Evolutionary conservation across 2,797 vertebrate species (phyloP).

Genomic region (Harpagifer antarcticus): DNA sequence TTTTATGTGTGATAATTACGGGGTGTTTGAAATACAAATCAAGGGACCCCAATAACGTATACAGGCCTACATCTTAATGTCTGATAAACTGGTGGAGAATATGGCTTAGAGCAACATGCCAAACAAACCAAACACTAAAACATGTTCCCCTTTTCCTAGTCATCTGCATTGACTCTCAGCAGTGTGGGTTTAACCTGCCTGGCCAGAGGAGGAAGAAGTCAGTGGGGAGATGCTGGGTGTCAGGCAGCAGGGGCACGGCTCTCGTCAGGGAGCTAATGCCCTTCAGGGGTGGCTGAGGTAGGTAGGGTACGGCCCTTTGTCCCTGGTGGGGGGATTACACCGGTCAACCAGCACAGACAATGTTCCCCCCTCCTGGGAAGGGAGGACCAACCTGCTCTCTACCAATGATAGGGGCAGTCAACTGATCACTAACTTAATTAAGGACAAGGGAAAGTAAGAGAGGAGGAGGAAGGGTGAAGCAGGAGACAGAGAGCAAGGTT

Average conservation of each 20-base stretch:
- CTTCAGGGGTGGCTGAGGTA: conserved; percentile 79
- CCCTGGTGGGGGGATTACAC: conserved; percentile 86
- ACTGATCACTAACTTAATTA: conserved; percentile 88
- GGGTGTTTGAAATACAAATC: conserved; percentile 6
- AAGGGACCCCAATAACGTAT: background rate
- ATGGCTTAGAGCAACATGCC: background rate
- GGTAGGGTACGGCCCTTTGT: conserved; percentile 82
- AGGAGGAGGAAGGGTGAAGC: conserved; percentile 32
- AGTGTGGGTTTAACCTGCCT: conserved; percentile 15
- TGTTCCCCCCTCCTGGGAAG: conserved; percentile 84
- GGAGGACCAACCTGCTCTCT: conserved; percentile 81
- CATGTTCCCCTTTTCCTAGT: background rate
- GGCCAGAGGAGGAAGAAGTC: conserved; percentile 41
- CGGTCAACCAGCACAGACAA: conserved; percentile 86
- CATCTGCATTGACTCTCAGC: conserved; percentile 26
- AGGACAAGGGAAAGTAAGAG: conserved; percentile 58
- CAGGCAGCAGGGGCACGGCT: conserved; percentile 53
- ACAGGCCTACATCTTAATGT: background rate
- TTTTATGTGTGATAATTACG: background rate
- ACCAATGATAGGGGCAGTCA: conserved; percentile 85
- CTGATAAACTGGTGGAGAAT: conserved; percentile 4
- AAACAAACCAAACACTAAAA: background rate
- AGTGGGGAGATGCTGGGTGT: conserved; percentile 46
- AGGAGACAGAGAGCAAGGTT: conserved; percentile 25
- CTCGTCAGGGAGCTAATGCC: conserved; percentile 83